These are phyloP conservation scores for Tethya wilhelma DNA, from an alignment of 37 sponge, comb jelly and placozoan genomes.

Conservation along the genomic window DNA sequence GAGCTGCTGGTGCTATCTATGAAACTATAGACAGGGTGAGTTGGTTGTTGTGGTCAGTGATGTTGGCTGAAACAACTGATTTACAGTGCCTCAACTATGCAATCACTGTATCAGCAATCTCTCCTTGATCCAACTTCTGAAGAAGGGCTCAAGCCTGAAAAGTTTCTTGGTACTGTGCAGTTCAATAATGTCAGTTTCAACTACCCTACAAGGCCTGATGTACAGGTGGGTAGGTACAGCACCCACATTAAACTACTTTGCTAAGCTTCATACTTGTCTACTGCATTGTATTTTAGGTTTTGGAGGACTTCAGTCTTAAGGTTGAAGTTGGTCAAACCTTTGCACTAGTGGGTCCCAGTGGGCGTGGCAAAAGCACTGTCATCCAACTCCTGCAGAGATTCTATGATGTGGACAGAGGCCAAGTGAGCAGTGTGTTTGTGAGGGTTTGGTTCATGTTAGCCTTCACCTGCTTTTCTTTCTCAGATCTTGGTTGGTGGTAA, in stretches of 20 bases:
- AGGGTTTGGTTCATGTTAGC: too few species aligned
- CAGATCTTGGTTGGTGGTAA: conserved; percentile 72
- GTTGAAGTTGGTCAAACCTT: conserved; percentile 72
- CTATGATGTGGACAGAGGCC: conserved; percentile 64
- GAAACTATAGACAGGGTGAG: conserved; percentile 66
- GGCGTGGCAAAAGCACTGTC: too few species aligned
- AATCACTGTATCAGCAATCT: conserved; percentile 9
- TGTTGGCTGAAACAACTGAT: background rate
- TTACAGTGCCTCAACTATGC: background rate
- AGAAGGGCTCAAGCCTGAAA: conserved; percentile 38
- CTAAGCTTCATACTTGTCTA: background rate
- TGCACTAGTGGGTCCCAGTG: too few species aligned
- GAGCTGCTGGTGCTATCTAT: conserved; percentile 57
- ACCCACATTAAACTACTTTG: too few species aligned
- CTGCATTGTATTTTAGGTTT: conserved; percentile 25
- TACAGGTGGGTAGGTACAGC: conserved; percentile 39
- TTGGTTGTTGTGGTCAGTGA: background rate
- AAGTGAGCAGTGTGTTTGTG: too few species aligned
- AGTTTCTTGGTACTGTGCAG: conserved; percentile 62
- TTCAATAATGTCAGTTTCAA: conserved; percentile 78
- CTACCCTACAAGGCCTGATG: conserved; percentile 86
- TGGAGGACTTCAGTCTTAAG: conserved; percentile 53
- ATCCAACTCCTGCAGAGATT: conserved; percentile 84
- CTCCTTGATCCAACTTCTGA: conserved; percentile 20
- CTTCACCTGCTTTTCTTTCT: too few species aligned